Evolutionary conservation across 1,140 invertebrate species (phyloP), one percentile per base, ranked within the genome.

Genomic region (Trichogramma pretiosum): DNA sequence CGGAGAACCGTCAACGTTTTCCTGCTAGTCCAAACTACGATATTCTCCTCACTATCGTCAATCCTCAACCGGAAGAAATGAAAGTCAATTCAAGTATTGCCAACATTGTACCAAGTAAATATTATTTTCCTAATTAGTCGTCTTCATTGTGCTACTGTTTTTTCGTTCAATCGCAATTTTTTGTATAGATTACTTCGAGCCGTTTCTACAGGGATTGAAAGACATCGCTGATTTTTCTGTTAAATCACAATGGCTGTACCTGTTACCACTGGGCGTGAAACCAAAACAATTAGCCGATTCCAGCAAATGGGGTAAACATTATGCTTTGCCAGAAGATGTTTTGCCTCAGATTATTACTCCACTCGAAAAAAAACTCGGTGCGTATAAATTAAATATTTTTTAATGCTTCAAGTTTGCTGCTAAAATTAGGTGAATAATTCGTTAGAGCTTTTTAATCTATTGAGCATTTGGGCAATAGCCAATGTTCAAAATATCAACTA

Each of bases 231-330:
- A 84, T 59, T 84, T 90, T 54, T 83, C 80, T 0, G 72, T 93
- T 0, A 88, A 89, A 61, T 90, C 89, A 0, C 90, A 94, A 65
- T 88, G 84, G 85, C 70, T 93, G 11, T 89, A 90, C 68, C 79
- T 89, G 32, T 71, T 88, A 3, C 78, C 87, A n/a, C 71, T 92
- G 22, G 80, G 84, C 22, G 80, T 86, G 1, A 74, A 75, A 33
- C 77, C 81, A 0, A 79, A 71, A 55, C 74, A 79, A 58, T 59
- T 76, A 3, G 65, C 67, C 5, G 79, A 80, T 37, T 59, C 58
- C 7, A 70, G 65, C 5, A 64, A 63, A 19, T 60, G 71, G 23
- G 71, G 71, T 0, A 67, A 75, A 0, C 77, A 83, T 56, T 84
- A 76, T 65, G 75, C 77, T 21, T 54, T 88, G 36, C 63, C 78